Evolutionary conservation across 2,888 invertebrate species (phyloP), one percentile per base, ranked within the genome.

Genomic region (Oscheius sp.): DNA sequence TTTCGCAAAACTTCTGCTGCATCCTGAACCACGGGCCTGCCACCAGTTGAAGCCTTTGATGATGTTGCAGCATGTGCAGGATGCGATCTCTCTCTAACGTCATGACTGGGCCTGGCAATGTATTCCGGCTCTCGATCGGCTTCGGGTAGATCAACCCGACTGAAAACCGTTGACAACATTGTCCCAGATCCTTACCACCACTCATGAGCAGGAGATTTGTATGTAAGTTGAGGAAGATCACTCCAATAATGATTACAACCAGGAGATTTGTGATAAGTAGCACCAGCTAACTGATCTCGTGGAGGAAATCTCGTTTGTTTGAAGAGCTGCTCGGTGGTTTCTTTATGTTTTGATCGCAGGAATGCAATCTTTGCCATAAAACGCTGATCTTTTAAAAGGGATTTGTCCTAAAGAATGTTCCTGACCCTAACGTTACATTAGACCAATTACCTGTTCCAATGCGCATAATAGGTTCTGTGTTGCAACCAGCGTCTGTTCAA

Each of bases 381-480:
- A 7, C 46, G 29, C 3, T 41, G 18, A 41, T 72, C 66, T 45
- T 23, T 66, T 27, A 66, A 41, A 7, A 56, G 29, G 5, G 63
- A 56, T 29, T 25, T 56, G 72, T 72, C 58, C 72, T 72, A 25
- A 64, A 72, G 46, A n/a, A 12, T 16, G n/a, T 18, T 46, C 21
- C 3, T 25, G n/a, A 66, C 18, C 7, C 23, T 27, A 12, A 6
- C 45, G n/a, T n/a, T n/a, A 35, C 3, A 21, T 13, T 16, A 29
- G 23, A 55, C n/a, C 21, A 18, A 12, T 45, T 43, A 72, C 72
- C 64, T 72, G 72, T n/a, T 72, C 72, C n/a, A 72, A 46, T 7
- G 72, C 72, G 43, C 72, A 72, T 45, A 72, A 53, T 46, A 72
- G 52, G 27, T 72, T 72, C 49, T 72, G 72, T 29, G 72, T 72